Evolutionary conservation across 2,113 vertebrate species (phyloP), one percentile per base, ranked within the genome.

Genomic region (Eonycteris spelaea): DNA sequence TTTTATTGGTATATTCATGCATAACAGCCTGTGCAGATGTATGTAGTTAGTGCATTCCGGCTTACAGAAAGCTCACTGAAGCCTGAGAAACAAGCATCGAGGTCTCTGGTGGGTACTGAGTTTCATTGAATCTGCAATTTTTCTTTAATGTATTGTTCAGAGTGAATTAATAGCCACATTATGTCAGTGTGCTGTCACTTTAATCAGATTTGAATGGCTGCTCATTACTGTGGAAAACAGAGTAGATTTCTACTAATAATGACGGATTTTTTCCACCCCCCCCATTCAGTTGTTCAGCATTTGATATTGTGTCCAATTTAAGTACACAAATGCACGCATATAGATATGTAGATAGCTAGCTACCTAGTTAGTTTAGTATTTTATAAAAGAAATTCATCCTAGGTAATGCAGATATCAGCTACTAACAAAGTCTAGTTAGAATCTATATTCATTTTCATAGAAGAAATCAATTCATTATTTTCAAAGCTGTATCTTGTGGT

Each of bases 51-150:
- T 53, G 19, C 30, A 74, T 84, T 96, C 4, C 21, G 24, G 45
- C 53, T 85, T 57, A 94, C 65, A 21, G 30, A 85, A 93, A 80
- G 45, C 11, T 83, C 89, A 43, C 2, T 18, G 45, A 94, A 67
- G 19, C 82, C 35, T 79, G 21, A 94, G 45, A 92, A 95, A 75
- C 21, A 90, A 74, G 53, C 21, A 40, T 51, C 16, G 40, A 48
- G 7, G 16, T 92, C 87, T 22, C 48, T 94, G 5, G 59, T 45
- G 59, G 24, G 14, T 65, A 61, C 26, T 70, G 86, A 94, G 74
- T 94, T 96, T 95, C 65, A 45, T 19, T 67, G 40, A 95, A 61
- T 92, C 70, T 83, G 3, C n/a, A n/a, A 19, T n/a, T 95, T 96
- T 96, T 95, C 74, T 95, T 86, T 67, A 88, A 70, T 68, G 19